phyloP scores from a whole-genome alignment of 2,113 vertebrate species.

The Heteronetta atricapilla region DNA sequence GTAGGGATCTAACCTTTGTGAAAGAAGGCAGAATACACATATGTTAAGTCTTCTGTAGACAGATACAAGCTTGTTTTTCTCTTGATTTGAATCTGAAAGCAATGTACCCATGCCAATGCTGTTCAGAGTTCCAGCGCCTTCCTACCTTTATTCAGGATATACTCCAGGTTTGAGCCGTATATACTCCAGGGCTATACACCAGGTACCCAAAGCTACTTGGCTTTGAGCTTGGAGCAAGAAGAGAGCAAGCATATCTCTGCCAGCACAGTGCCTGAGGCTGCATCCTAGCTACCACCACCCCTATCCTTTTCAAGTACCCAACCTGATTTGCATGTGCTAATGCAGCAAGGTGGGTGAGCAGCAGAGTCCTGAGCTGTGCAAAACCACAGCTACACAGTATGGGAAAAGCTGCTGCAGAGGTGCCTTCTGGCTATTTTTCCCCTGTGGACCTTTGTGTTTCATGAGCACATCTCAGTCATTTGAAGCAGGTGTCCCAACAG shows the following conservation, averaged over 20 bases:
- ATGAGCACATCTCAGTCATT: neutral
- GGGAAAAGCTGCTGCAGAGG: neutral
- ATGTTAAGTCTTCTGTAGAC: neutral
- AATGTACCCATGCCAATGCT: neutral
- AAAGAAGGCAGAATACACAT: neutral
- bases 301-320: accelerated
- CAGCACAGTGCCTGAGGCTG: neutral
- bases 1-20: neutral
- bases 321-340: neutral
- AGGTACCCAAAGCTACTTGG: neutral
- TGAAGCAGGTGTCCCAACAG: neutral
- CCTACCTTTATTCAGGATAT: neutral
- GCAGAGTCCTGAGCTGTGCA: neutral
- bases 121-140: neutral
- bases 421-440: neutral
- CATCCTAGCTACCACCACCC: neutral
- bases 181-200: neutral
- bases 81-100: neutral
- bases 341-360: accelerated
- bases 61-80: neutral
- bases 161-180: neutral
- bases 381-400: neutral
- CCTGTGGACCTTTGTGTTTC: neutral
- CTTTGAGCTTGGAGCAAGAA: neutral
- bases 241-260: neutral